Evolutionary conservation across 2,888 invertebrate genomes (phyloP), one percentile per base, ranked within the genome.

Genomic region (Parelbella ahira): DNA sequence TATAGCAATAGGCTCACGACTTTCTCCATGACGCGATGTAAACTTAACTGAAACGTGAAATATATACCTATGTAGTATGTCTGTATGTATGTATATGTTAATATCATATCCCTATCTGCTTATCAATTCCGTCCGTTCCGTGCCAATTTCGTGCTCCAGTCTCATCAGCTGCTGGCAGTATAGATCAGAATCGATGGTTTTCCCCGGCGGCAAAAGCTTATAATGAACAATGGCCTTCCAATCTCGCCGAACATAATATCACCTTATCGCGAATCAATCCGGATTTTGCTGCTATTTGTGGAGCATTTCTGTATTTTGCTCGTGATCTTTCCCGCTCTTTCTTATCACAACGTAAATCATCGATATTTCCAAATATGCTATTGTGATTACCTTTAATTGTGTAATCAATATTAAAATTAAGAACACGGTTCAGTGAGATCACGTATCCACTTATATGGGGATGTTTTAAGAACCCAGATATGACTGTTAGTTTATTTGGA

Each of bases 141-240:
- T 23, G 13, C 41, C 25, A 44, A 50, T 25, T 48, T 20, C 27
- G 45, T 48, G 44, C 32, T 45, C 47, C 23, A 42, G 37, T 39
- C 75, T 47, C 81, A 48, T 49, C 23, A 49, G 47, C 38, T 50
- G 41, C 37, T 49, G 11, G 30, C 45, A 49, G 47, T 45, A 49
- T 43, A 53, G 42, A 20, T 49, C 50, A 9, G 50, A 53, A 45
- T 50, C 44, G 27, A 55, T 51, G 33, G 43, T 53, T 33, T 11
- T 46, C 43, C 44, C 39, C 11, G 39, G 37, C 30, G 47, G 45
- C 29, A 53, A 51, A 6, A 51, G 49, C 50, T 52, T 43, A 45
- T 47, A 52, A 45, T 51, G 43, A 44, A 49, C 9, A 37, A 55
- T 53, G 19, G 50, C 48, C 30, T 48, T 50, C 41, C 45, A 44